Base-by-base conservation (phyloP, 1,140 invertebrate genomes). In the Leptonema lineaticorne region DNA sequence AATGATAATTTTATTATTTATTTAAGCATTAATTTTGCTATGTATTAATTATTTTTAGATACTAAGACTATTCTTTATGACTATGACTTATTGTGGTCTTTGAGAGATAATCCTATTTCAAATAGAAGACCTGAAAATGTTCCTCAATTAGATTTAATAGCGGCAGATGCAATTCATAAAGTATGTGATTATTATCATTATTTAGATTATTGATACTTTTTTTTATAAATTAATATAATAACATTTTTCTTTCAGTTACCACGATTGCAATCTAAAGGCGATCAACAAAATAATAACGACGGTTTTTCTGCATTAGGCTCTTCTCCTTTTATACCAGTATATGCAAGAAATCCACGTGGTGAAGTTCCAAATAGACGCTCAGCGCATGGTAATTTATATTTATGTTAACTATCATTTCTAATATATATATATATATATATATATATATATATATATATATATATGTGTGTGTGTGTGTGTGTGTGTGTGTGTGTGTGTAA, bases 21-120 rank as follows among this genome's bases (percentile, higher is more conserved):
- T 33, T 6, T 33, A 33, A 33, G 5, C 11, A 9, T 20, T 20
- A 48, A 48, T 3, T 20, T 48, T 16, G 9, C 22, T 20, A 20
- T 48, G 46, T 7, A 11, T 53, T 41, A 4, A 24, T 53, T 53
- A 26, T 53, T 26, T 26, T 26, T 20, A 22, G 20, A 18, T 26
- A 5, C 50, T 3, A 53, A 53, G 22, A 53, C 11, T 11, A 2
- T 26, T 24, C 11, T 24, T 26, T 53, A 53, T 78, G 89, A 91
- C 68, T 82, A 90, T 56, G 89, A 92, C 9, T 90, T 95, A 73
- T 79, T 95, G 1, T 82, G 94, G 72, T 84, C 86, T 71, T 79
- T 95, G 24, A 88, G 91, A 73, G 85, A 88, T 74, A 85, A 89
- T 71, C 88, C 89, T 5, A 81, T 87, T 2, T 92, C 91, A 0